A percentile compares a stretch with the other conserved stretches of the same genome.
Conservation (phyloP, 2,113 vertebrate species). For the Notechis scutatus region DNA sequence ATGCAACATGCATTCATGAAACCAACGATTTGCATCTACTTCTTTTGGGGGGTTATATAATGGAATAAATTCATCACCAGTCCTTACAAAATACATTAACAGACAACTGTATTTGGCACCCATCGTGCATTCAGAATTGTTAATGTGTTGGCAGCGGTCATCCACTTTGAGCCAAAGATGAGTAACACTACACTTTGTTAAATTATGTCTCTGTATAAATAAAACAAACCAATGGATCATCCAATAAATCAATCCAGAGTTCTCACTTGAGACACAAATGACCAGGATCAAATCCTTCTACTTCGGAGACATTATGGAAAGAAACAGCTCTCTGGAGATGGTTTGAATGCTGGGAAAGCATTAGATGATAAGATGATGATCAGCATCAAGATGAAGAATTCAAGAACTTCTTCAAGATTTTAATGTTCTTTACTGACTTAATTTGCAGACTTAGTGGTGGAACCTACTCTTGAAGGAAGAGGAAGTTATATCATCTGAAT, state of each 20-base stretch:
- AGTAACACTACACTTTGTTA: background rate
- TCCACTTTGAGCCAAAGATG: background rate
- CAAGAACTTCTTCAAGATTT: background rate
- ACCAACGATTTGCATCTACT: background rate
- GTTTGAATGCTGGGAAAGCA: background rate
- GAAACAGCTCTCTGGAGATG: background rate
- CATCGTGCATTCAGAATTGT: background rate
- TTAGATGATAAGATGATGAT: background rate
- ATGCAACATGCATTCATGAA: background rate
- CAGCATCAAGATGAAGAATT: background rate
- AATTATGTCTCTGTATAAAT: background rate
- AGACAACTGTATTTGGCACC: background rate
- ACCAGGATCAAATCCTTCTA: background rate
- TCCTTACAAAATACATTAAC: background rate
- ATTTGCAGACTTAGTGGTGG: background rate
- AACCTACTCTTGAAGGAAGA: background rate
- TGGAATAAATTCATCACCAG: background rate
- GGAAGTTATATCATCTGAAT: background rate
- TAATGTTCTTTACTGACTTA: background rate
- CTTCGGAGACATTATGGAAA: background rate
- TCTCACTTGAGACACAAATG: background rate
- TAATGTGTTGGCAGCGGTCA: background rate
- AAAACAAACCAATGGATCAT: background rate
- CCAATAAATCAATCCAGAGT: background rate
- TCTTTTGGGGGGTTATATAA: background rate